Percentiles rank a stretch among this genome's conserved stretches.
Conservation (phyloP, 2,888 invertebrate genomes). For the Phrixothrix hirtus region DNA sequence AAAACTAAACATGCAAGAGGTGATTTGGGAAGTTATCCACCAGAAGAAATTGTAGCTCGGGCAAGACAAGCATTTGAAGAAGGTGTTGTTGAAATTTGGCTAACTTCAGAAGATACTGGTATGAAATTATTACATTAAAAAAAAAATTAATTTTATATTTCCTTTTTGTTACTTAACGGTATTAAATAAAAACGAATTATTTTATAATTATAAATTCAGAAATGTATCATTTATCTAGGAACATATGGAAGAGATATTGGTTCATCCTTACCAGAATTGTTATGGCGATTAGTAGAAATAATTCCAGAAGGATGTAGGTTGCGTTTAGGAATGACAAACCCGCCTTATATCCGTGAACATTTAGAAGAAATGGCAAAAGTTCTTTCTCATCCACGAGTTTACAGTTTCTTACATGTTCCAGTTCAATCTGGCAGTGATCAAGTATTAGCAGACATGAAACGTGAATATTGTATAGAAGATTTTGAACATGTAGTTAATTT, state of each 20-base stretch:
- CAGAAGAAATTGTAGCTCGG: constrained; percentile 85
- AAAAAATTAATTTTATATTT: too few species aligned
- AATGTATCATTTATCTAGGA: too few species aligned
- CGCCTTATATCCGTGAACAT: constrained; percentile 96
- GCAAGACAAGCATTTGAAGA: constrained; percentile 86
- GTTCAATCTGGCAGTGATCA: constrained; percentile 97
- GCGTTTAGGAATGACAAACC: constrained; percentile 97
- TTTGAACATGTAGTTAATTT: constrained; percentile 89
- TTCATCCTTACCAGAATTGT: constrained; percentile 80
- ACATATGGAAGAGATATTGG: constrained; percentile 96
- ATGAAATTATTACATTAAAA: too few species aligned
- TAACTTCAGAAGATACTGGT: constrained; percentile 97
- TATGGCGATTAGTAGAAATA: constrained; percentile 81
- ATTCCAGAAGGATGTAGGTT: constrained; percentile 77
- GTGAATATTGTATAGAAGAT: constrained; percentile 89
- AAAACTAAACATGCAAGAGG: constrained; percentile 98
- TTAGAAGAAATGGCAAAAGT: constrained; percentile 87
- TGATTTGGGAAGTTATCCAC: constrained; percentile 91
- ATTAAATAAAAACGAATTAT: too few species aligned
- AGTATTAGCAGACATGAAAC: constrained; percentile 92
- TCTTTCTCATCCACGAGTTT: constrained; percentile 85
- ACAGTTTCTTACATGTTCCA: constrained; percentile 95
- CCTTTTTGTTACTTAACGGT: too few species aligned
- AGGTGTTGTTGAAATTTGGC: constrained; percentile 95
- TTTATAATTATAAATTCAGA: too few species aligned